These are phyloP conservation scores for Leptoteleia sp. DNA, from an alignment of 1,140 invertebrate species.

Conservation along the genomic window DNA sequence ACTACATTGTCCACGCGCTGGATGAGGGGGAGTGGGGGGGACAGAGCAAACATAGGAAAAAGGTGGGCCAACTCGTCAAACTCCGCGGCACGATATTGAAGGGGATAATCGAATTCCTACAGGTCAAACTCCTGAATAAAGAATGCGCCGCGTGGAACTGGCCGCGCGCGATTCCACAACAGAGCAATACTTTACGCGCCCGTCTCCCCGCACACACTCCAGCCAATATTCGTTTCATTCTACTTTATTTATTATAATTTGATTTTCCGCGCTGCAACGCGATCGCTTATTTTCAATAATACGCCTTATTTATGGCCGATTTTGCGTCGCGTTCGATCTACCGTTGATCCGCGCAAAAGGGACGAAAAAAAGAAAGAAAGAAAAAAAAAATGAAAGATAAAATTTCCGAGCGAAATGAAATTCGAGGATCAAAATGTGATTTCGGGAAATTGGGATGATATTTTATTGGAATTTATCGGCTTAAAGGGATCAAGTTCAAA, in stretches of 20 bases:
- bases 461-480: slow-evolving; percentile 11
- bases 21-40: too few species aligned
- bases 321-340: neutral
- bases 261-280: slow-evolving; percentile 41
- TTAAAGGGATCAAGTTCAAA: too few species aligned
- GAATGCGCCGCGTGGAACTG: slow-evolving; percentile 37
- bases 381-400: too few species aligned
- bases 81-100: slow-evolving; percentile 40
- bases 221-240: too few species aligned
- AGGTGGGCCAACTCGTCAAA: slow-evolving; percentile 43
- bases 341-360: too few species aligned
- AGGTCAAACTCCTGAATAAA: slow-evolving; percentile 57
- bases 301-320: slow-evolving; percentile 30
- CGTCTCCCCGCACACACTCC: too few species aligned
- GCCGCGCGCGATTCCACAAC: too few species aligned
- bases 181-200: slow-evolving; percentile 55
- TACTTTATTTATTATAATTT: slow-evolving; percentile 37
- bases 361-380: neutral
- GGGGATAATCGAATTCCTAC: slow-evolving; percentile 57
- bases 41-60: too few species aligned
- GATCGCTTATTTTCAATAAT: slow-evolving; percentile 54
- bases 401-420: neutral
- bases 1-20: too few species aligned
- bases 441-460: too few species aligned
- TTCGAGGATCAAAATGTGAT: neutral